Evolutionary conservation across 2,888 invertebrate genomes (phyloP), one percentile per base, ranked within the genome.

Genomic region (Polydrusus pterygomalis): DNA sequence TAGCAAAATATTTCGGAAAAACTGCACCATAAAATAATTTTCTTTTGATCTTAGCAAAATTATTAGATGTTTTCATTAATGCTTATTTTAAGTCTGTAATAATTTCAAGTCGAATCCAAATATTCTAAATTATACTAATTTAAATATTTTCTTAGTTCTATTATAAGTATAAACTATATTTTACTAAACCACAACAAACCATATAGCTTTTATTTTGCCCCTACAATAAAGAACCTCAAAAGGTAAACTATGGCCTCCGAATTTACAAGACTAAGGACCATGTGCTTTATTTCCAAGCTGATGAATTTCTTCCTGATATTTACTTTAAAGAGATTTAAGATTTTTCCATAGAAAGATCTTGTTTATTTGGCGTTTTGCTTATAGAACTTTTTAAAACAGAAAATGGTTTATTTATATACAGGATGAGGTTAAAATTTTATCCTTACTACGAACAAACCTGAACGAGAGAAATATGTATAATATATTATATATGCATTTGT

Each of bases 281-380:
- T 68, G 62, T 74, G 74, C 74, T 74, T 74, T 74, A 68, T 74
- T 68, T 74, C 74, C 38, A 30, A 58, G 43, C 30, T 54, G 74
- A 68, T 45, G 68, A 40, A 60, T 58, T 15, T 40, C 68, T 58
- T 67, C 62, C 51, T 9, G 34, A 34, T 74, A 74, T 74, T 74
- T 74, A 74, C 62, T 62, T 68, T 62, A 30, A 0, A 6, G 51
- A 68, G 74, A 74, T 74, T 74, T 74, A 74, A 74, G 68, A 47
- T 74, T 74, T 51, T 20, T 51, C 11, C 11, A 51, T 20, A 51
- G 51, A 51, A 18, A 20, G 20, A 11, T 20, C 2, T 9, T 51
- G 51, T 51, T 51, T 51, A 51, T 20, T 51, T 51, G 5, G 18
- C 20, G 0, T 20, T 51, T 51, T 51, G 1, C 51, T 20, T 20